These are phyloP conservation scores for Anas bernieri DNA, from an alignment of 2,797 vertebrate species.

Conservation along the genomic window DNA sequence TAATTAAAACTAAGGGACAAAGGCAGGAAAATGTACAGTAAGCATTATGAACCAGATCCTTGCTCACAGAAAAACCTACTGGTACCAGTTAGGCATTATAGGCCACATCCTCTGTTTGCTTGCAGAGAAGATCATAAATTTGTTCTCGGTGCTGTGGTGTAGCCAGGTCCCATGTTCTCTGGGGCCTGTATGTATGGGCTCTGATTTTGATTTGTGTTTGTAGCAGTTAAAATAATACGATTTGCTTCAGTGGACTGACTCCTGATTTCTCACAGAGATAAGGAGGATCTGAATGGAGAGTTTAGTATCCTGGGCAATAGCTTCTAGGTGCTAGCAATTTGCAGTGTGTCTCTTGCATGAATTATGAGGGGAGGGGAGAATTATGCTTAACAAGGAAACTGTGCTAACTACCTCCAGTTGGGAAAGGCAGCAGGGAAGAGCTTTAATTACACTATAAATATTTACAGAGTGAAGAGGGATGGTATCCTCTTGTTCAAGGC, in stretches of 20 bases:
- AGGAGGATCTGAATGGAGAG: not conserved
- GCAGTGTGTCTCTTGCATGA: not conserved
- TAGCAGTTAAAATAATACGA: not conserved
- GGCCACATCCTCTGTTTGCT: not conserved
- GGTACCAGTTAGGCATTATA: not conserved
- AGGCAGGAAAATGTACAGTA: not conserved
- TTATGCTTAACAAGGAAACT: not conserved
- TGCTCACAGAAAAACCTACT: not conserved
- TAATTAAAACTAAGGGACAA: not conserved
- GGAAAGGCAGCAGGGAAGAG: not conserved
- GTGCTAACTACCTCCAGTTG: not conserved
- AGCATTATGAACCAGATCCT: not conserved
- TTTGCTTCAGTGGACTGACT: not conserved
- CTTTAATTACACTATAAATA: not conserved
- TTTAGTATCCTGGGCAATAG: not conserved
- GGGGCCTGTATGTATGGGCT: not conserved
- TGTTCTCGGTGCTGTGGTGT: not conserved
- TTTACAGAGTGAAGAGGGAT: not conserved
- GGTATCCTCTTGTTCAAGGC: not conserved
- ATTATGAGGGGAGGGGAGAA: not conserved
- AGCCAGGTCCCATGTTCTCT: not conserved
- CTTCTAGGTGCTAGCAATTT: not conserved
- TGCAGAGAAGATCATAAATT: not conserved
- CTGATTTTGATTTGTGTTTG: not conserved
- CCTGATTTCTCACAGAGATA: constrained; percentile 7